Evolutionary conservation across 2,888 invertebrate species (phyloP).

Genomic region (Dryobotodes eremita): DNA sequence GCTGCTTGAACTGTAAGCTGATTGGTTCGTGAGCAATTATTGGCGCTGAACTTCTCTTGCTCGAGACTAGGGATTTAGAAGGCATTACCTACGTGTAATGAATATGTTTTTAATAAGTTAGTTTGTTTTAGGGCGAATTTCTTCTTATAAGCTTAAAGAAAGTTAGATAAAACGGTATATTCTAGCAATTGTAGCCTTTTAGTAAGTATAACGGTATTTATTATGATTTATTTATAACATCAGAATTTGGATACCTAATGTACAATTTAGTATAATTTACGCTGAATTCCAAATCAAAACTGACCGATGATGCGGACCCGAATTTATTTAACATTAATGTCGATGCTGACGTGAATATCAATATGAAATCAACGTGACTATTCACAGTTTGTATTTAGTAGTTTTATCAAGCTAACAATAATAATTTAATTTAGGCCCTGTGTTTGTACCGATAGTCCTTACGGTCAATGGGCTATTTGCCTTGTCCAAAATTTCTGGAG

Average conservation of each 20-base stretch:
- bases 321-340: slow-evolving; percentile 42
- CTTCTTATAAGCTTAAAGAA: neutral
- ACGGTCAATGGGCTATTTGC: no score
- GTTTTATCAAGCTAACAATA: slow-evolving; percentile 31
- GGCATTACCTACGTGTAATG: neutral
- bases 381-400: slow-evolving; percentile 24
- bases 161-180: neutral
- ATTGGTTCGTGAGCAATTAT: slow-evolving; percentile 10
- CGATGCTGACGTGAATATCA: slow-evolving; percentile 40
- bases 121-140: neutral
- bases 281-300: slow-evolving; percentile 46
- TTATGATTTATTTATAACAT: neutral
- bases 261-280: slow-evolving; percentile 26
- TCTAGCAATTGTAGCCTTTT: no score
- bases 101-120: neutral
- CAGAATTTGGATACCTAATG: neutral
- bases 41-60: neutral
- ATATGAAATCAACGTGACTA: slow-evolving; percentile 52
- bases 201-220: neutral
- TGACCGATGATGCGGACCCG: slow-evolving; percentile 37
- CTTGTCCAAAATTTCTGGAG: no score
- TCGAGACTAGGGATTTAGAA: neutral
- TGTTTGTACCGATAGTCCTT: neutral
- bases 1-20: neutral
- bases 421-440: neutral